Evolutionary conservation across 2,797 vertebrate species (phyloP), one percentile per base, ranked within the genome.

Genomic region (Crocodylus rhombifer): DNA sequence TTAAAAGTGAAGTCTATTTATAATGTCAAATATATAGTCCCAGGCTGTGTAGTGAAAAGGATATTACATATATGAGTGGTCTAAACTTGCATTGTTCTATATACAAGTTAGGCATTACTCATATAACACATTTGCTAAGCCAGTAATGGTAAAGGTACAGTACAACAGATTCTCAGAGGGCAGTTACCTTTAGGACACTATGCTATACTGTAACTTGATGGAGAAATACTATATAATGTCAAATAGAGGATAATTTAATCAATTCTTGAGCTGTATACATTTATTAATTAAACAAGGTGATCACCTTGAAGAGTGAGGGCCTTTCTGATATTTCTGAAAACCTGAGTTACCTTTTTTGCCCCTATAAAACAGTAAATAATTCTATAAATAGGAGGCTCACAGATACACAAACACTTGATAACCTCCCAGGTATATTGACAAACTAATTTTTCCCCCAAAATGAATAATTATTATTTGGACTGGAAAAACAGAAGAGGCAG

Each of bases 91-190:
- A 23, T 42, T 16, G 16, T 42, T 42, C 23, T 73, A 51, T 23
- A 42, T 51, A 73, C 0, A 0, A 92, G 64, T 89, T 64, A 90
- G 56, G 86, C 94, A 95, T 95, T 93, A 96, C 86, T 90, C 88
- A 90, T 87, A 86, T 90, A 87, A 87, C 85, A 91, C 81, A 90
- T 95, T 93, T 14, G 26, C 82, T 84, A 89, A 73, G 67, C 78
- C 76, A 86, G 91, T 95, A 95, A 95, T 62, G 85, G 86, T 63
- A 90, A 92, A 96, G 94, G 90, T 91, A 92, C 92, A 95, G 92
- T 90, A 94, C 94, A 96, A 96, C 95, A 95, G 96, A 94, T 94
- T 96, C 95, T 95, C 91, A 96, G 96, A 95, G 95, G 95, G 93
- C 94, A 94, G 95, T 81, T 94, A 89, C 92, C 92, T 92, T 96